Evolutionary conservation across 64 coral and sea anemone genomes (phyloP), one percentile per base, ranked within the genome.

Genomic region (Actinia tenebrosa): DNA sequence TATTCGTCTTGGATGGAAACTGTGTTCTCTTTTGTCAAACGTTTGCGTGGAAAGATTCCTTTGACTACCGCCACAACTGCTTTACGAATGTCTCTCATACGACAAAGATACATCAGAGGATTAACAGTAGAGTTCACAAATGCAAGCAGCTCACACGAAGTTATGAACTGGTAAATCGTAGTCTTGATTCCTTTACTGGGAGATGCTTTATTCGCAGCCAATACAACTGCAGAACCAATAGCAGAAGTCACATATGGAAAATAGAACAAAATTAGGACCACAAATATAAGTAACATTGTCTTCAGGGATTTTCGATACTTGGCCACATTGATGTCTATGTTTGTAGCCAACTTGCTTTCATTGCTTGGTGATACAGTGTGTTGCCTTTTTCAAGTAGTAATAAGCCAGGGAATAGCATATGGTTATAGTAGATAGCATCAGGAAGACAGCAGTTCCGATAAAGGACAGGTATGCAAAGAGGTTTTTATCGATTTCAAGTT

Each of bases 301-400:
- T 79, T 79, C 77, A 79, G 42, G 45, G 77, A 79, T 79, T 47
- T 79, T 16, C 77, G 77, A 79, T 79, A 79, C 20, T 79, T 79
- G 27, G 42, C 11, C 45, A 47, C 27, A 79, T 45, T 79, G 15
- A 16, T 44, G 77, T 79, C 30, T 7, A 13, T 26, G 42, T 79
- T 47, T 7, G 27, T 7, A 44, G 8, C 45, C 5, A 37, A 0
- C 2, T 9, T 44, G 18, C 18, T 8, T 75, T 13, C 71, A n/a
- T 22, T 75, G 30, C 19, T 79, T 44, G 77, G 77, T 5, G 77
- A 9, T 16, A 79, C 77, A 5, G 27, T 45, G 5, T 14, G 77
- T 16, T 79, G 42, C 30, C 63, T 66, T 66, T 23, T 45, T 79
- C 18, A 79, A 47, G 77, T 44, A 79, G 18, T 79, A 79, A 45